Conservation (phyloP, 2,888 invertebrate genomes). For the Hirtodrosophila histrioides region DNA sequence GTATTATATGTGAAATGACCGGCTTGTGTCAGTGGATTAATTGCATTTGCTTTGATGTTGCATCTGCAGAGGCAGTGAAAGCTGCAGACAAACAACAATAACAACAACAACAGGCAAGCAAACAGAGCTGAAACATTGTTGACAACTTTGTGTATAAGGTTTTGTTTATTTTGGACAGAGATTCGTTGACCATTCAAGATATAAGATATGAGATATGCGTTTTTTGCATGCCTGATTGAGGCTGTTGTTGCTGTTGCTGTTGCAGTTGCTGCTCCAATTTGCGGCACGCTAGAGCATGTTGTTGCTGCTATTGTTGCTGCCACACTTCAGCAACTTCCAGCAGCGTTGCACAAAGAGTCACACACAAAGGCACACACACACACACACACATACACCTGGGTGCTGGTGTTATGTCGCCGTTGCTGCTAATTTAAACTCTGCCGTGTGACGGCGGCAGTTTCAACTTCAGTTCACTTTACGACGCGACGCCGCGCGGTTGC, state of each 20-base stretch:
- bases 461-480: conserved; percentile 61
- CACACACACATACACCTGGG: conserved; percentile 7
- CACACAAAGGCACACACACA: conserved; percentile 17
- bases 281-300: conserved; percentile 36
- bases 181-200: conserved; percentile 44
- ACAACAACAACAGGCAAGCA: background rate
- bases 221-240: conserved; percentile 61
- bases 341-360: conserved; percentile 59
- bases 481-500: conserved; percentile 64
- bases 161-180: conserved; percentile 13
- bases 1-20: background rate
- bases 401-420: conserved; percentile 45
- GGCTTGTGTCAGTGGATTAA: conserved; percentile 30
- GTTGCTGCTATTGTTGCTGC: conserved; percentile 46
- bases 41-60: conserved; percentile 31
- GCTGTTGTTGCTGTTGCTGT: conserved; percentile 12
- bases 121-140: conserved; percentile 50
- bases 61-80: conserved; percentile 33
- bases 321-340: conserved; percentile 66
- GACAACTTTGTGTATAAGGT: conserved; percentile 35
- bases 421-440: conserved; percentile 57
- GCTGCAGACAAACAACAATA: conserved; percentile 7
- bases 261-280: conserved; percentile 43
- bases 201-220: conserved; percentile 51
- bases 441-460: conserved; percentile 48